Evolutionary conservation across 2,888 invertebrate genomes (phyloP).

Genomic region (Ernsta delagoae): DNA sequence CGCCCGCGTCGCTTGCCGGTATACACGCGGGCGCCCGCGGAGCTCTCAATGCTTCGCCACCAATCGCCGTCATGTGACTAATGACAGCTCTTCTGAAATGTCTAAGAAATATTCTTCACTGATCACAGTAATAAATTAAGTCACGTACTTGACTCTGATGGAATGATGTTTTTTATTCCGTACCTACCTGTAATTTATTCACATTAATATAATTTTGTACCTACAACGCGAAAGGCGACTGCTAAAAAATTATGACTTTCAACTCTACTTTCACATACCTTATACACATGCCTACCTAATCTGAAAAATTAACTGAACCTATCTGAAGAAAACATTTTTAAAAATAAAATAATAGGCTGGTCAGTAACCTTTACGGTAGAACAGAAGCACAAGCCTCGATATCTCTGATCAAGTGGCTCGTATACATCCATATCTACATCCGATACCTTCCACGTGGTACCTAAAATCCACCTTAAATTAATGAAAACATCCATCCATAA

Average conservation of each 20-base stretch:
- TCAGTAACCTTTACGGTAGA: conserved; percentile 50
- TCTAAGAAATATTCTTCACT: conserved; percentile 72
- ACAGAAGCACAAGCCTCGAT: conserved; percentile 57
- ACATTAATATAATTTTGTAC: conserved; percentile 49
- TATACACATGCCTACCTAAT: no score
- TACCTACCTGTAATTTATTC: conserved; percentile 60
- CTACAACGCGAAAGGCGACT: neutral
- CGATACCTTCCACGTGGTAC: conserved; percentile 69
- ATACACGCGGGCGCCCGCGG: conserved; percentile 46
- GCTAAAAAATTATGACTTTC: neutral
- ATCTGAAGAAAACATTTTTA: neutral
- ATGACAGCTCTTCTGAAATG: conserved; percentile 68
- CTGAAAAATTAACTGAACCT: no score
- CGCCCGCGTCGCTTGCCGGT: conserved; percentile 48
- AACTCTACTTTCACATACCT: neutral
- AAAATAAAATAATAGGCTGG: conserved; percentile 7
- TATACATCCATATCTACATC: conserved; percentile 57
- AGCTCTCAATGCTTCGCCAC: conserved; percentile 52
- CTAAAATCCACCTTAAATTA: conserved; percentile 77
- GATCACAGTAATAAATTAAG: conserved; percentile 75
- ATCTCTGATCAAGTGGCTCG: conserved; percentile 58
- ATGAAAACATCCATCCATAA: conserved; percentile 84
- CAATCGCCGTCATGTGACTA: conserved; percentile 58
- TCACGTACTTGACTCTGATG: conserved; percentile 69
- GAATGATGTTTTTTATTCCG: conserved; percentile 65